Evolutionary conservation across 2,797 vertebrate species (phyloP).

Genomic region (Peromyscus melanophrys): DNA sequence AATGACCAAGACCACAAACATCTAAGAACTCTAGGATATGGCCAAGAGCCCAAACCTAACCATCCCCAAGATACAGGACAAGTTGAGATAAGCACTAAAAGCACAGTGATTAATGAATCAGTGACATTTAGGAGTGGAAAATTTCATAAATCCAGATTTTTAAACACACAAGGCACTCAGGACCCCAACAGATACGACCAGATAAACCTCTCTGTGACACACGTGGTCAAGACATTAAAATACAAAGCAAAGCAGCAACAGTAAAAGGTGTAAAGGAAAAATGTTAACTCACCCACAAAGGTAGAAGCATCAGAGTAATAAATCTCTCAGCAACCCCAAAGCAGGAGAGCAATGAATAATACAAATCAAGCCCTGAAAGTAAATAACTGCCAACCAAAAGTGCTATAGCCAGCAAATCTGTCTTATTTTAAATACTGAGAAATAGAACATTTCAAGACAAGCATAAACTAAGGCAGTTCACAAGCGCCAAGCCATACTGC

Average conservation of each 20-base stretch:
- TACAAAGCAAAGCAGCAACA: not conserved
- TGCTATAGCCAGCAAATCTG: not conserved
- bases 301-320: not conserved
- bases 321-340: no score
- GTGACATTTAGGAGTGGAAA: not conserved
- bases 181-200: not conserved
- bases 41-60: not conserved
- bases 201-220: not conserved
- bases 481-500: not conserved
- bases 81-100: not conserved
- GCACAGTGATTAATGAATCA: not conserved
- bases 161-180: not conserved
- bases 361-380: not conserved
- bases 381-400: not conserved
- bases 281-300: not conserved
- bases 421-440: not conserved
- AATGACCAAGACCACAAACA: not conserved
- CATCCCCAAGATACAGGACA: not conserved
- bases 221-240: not conserved
- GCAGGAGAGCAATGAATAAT: not conserved
- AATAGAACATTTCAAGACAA: not conserved
- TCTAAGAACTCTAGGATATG: not conserved
- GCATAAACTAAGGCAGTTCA: not conserved
- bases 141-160: not conserved
- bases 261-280: not conserved